phyloP scores from a whole-genome alignment of 2,888 invertebrate species.

The Pinctada fucata region DNA sequence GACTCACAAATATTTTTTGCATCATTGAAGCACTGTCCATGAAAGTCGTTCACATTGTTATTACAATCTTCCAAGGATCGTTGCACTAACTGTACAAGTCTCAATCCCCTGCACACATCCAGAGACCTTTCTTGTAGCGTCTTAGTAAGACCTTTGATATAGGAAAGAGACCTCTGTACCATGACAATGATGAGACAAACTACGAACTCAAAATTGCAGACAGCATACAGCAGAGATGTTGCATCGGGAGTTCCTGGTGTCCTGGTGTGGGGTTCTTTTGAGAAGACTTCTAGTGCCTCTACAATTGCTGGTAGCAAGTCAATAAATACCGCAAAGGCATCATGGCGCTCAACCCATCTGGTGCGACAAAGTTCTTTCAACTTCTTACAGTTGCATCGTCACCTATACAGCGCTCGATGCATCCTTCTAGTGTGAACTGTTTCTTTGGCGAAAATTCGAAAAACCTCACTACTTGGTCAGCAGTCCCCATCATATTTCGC shows the following conservation, averaged over 20 bases:
- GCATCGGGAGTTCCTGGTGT: conserved; percentile 2
- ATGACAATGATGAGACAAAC: too few species aligned
- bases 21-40: too few species aligned
- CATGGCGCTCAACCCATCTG: conserved; percentile 36
- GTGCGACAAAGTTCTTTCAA: conserved; percentile 30
- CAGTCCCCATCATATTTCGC: conserved; percentile 39
- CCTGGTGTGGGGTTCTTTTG: conserved; percentile 4
- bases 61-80: too few species aligned
- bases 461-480: conserved; percentile 30
- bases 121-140: too few species aligned
- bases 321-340: conserved; percentile 24
- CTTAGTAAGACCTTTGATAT: too few species aligned
- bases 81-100: conserved; percentile 1
- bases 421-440: conserved; percentile 1
- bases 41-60: too few species aligned
- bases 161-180: too few species aligned
- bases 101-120: too few species aligned
- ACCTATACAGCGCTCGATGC: not conserved
- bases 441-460: conserved; percentile 1
- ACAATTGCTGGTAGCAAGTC: conserved; percentile 1
- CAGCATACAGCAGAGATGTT: too few species aligned
- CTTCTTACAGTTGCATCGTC: conserved; percentile 9
- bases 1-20: too few species aligned
- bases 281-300: not conserved
- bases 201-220: too few species aligned